Base-by-base conservation (phyloP, 2,797 vertebrate genomes). In the Ataeniobius toweri region DNA sequence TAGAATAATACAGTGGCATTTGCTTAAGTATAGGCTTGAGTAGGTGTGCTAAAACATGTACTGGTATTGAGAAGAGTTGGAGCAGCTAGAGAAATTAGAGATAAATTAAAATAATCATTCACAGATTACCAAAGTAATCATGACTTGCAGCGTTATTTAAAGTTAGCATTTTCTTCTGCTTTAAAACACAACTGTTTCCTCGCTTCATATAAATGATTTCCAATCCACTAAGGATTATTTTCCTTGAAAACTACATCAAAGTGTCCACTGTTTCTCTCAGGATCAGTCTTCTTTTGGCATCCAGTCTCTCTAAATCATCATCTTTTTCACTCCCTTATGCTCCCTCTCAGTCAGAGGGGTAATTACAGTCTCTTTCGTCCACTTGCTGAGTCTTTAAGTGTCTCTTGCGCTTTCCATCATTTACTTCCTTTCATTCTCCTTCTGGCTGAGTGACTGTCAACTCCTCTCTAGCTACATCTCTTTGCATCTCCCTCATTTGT, bases 361-460 rank as follows among this genome's bases (percentile, higher is more conserved):
- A 81, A 89, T 85, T 76, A 79, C 74, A 36, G 77, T 65, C 75
- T 75, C 73, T 46, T 61, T 61, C 10, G 18, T 65, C 74, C 80
- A n/a, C 73, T 78, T 67, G 2, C 73, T 39, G 75, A 58, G 75
- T 82, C 77, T 74, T 48, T 20, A 26, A 76, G 71, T 71, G 83
- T 85, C 83, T 74, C 79, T 70, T n/a, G 61, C 58, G 1, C 48
- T 83, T 76, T 81, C 24, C 71, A 65, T 65, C 78, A 76, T 81
- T 82, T 74, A 71, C 76, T 76, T 65, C 26, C 28, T 51, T 77
- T 82, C 50, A 3, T 39, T 80, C 74, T 61, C 73, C 70, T 18
- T 73, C 22, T 24, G 20, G 53, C 78, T 53, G 70, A 12, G 67
- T 77, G 55, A 78, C 58, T 69, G 39, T 83, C 71, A 58, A 4